Base-by-base conservation (phyloP, 2,113 vertebrate species). In the Etheostoma spectabile region DNA sequence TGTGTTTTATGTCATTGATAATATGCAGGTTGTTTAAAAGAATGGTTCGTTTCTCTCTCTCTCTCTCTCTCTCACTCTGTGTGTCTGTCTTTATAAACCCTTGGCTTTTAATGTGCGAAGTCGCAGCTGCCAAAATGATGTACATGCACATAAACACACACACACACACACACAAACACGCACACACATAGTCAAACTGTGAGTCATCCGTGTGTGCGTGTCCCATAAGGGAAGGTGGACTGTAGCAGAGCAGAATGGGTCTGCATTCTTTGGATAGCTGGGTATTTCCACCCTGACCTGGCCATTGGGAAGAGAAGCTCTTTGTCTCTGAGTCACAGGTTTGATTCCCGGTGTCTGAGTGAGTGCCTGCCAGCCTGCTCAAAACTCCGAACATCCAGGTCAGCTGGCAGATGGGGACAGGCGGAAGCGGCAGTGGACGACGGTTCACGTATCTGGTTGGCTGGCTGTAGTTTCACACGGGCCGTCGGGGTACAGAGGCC, bases 201-300 rank as follows among this genome's bases (percentile, higher is more conserved):
- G 83, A 80, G 71, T 72, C 60, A 62, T 62, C 33, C 75, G 70
- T 42, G 71, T 77, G 67, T 71, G 74, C 69, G 46, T 72, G 74
- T 82, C 65, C 38, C 77, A 72, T 45, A 73, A 80, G 84, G 78
- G 62, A 86, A 74, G 74, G 53, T 63, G 67, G 79, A 60, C 79
- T 48, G 48, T 51, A 68, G 82, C 62, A 13, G 69, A 78, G 74
- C 64, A 30, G 79, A 81, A 74, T 66, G 64, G 62, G 8, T 49
- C 70, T 1, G 72, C 89, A 88, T 91, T 92, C 86, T 76, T 89
- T 35, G 61, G 79, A 91, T 92, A 74, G 77, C 79, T 87, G 82
- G 82, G 84, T 89, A 75, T 89, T 88, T 90, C 88, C 86, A 86
- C 79, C 4, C 79, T n/a, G 66, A 75, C 48, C 65, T 67, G 76